Conservation (phyloP, 1,140 invertebrate species). For the Trichogramma pretiosum region DNA sequence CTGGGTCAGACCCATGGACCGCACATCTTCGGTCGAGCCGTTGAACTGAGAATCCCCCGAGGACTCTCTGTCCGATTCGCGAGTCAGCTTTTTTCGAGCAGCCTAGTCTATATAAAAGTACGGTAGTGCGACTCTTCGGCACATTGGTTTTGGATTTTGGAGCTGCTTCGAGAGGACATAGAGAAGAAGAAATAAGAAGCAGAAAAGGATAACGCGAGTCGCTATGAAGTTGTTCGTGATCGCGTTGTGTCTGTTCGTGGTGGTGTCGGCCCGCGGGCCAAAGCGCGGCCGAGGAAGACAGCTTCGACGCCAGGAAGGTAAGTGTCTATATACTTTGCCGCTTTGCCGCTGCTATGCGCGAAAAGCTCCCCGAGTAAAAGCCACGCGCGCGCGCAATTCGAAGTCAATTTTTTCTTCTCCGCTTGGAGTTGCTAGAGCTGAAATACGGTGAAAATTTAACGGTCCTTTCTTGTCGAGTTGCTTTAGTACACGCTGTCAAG, state of each 20-base stretch:
- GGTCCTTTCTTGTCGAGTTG: no score
- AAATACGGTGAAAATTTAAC: no score
- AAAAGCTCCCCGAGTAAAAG: neutral
- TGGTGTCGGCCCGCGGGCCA: neutral
- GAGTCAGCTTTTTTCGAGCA: neutral
- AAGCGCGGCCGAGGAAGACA: conserved; percentile 1
- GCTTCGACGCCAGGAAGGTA: conserved; percentile 7
- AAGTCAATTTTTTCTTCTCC: no score
- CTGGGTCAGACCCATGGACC: conserved; percentile 42
- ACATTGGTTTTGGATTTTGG: neutral
- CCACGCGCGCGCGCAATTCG: neutral
- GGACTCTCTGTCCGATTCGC: neutral
- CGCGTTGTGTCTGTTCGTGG: conserved; percentile 13
- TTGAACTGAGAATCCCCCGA: neutral
- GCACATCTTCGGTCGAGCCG: conserved; percentile 38
- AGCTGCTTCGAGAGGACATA: no score
- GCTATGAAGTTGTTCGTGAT: conserved; percentile 12
- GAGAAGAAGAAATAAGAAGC: neutral
- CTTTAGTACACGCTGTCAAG: no score
- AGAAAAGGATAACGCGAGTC: neutral
- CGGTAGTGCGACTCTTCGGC: neutral
- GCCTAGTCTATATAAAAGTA: neutral
- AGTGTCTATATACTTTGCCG: neutral
- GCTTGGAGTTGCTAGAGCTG: no score
- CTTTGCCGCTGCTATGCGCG: neutral